These are phyloP conservation scores for Corynorhinus townsendii DNA, from an alignment of 2,113 vertebrate species.

Conservation along the genomic window DNA sequence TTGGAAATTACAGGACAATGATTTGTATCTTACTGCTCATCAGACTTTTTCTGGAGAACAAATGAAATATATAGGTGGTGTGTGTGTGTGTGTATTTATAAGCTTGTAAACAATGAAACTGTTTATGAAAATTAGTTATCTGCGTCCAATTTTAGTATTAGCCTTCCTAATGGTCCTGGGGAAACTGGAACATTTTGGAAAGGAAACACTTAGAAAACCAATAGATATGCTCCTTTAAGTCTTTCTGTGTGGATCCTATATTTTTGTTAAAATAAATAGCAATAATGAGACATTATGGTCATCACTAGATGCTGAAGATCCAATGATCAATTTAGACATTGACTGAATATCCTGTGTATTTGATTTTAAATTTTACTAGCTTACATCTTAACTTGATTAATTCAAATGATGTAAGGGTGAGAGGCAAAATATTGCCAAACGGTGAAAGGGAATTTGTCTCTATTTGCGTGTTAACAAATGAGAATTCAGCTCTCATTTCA, in stretches of 20 bases:
- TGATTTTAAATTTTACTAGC: neutral
- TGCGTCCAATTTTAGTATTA: neutral
- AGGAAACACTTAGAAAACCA: neutral
- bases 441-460: neutral
- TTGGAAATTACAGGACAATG: neutral
- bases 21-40: neutral
- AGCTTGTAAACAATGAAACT: neutral
- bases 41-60: neutral
- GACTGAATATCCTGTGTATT: neutral
- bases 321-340: neutral
- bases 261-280: neutral
- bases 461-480: constrained; percentile 29
- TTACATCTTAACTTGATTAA: neutral
- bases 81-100: neutral
- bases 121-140: neutral
- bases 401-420: neutral
- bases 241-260: neutral
- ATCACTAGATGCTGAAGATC: neutral
- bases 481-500: neutral
- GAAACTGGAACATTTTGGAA: neutral
- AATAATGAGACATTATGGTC: neutral
- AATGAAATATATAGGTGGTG: neutral
- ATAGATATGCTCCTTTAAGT: neutral
- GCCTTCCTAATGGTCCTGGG: neutral
- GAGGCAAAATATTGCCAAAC: neutral